These are phyloP conservation scores for Salarias fasciatus DNA, from an alignment of 2,797 vertebrate genomes.

Conservation along the genomic window DNA sequence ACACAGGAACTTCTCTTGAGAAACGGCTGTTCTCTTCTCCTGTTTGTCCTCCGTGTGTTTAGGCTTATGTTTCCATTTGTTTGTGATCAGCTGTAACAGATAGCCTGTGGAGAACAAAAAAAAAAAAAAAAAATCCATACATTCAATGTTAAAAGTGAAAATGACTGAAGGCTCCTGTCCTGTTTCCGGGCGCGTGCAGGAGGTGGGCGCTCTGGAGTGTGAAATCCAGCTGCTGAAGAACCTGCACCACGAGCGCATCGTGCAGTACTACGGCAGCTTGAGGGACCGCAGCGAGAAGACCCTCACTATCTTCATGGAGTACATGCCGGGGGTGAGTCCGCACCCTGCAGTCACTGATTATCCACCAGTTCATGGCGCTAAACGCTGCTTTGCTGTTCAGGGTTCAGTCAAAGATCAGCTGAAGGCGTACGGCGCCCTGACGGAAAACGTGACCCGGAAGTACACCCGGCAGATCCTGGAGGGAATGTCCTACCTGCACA, in stretches of 20 bases:
- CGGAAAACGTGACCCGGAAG: constrained; percentile 96
- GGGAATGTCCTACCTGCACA: constrained; percentile 97
- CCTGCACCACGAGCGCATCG: constrained; percentile 94
- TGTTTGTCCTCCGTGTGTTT: constrained; percentile 21
- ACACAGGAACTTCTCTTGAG: constrained; percentile 64
- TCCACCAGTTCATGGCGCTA: too few species aligned
- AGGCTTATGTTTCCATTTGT: neutral
- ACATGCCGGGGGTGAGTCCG: constrained; percentile 96
- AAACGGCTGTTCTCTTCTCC: constrained; percentile 38
- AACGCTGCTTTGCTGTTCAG: constrained; percentile 65
- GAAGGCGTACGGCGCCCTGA: constrained; percentile 96
- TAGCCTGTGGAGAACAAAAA: too few species aligned
- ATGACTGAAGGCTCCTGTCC: neutral
- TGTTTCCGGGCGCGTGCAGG: constrained; percentile 74
- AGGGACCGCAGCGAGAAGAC: constrained; percentile 94
- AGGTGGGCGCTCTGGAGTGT: constrained; percentile 96
- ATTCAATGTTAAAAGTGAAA: too few species aligned
- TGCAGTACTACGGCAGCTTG: constrained; percentile 96
- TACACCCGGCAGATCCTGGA: constrained; percentile 97
- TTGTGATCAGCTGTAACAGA: neutral
- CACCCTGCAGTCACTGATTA: too few species aligned
- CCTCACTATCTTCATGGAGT: constrained; percentile 99
- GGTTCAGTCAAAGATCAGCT: constrained; percentile 98
- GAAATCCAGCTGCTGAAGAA: constrained; percentile 99
- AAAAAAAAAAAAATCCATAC: too few species aligned